Evolutionary conservation across 2,113 vertebrate species (phyloP).

Genomic region (Panthera uncia): DNA sequence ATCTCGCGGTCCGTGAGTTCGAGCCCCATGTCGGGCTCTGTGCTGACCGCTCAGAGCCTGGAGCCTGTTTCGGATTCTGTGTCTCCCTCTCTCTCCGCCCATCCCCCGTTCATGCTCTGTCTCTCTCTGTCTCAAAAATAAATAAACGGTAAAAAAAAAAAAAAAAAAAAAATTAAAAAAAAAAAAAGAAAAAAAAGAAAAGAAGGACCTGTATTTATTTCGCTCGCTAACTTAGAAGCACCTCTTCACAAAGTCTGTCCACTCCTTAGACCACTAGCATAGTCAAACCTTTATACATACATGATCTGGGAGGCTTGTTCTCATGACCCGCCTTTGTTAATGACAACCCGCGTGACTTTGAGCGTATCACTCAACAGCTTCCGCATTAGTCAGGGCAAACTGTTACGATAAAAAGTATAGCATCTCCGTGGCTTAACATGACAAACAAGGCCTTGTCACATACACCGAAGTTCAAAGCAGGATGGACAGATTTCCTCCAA

Average conservation of each 20-base stretch:
- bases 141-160: no score
- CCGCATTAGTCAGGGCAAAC: not conserved
- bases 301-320: not conserved
- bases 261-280: not conserved
- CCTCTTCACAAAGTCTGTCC: not conserved
- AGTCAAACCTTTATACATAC: not conserved
- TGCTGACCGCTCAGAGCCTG: no score
- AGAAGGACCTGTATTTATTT: not conserved
- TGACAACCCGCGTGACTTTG: not conserved
- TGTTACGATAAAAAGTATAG: not conserved
- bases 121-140: no score
- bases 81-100: no score
- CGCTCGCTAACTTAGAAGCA: not conserved
- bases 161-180: no score
- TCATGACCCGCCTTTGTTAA: not conserved
- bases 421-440: not conserved
- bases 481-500: not conserved
- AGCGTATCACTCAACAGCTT: not conserved
- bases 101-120: no score
- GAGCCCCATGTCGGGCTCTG: no score
- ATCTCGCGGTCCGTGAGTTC: no score
- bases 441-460: not conserved
- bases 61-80: no score
- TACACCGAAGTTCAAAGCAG: not conserved
- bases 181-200: not conserved